Conservation (phyloP, 2,888 invertebrate genomes). For the Aphidoletes aphidimyza region DNA sequence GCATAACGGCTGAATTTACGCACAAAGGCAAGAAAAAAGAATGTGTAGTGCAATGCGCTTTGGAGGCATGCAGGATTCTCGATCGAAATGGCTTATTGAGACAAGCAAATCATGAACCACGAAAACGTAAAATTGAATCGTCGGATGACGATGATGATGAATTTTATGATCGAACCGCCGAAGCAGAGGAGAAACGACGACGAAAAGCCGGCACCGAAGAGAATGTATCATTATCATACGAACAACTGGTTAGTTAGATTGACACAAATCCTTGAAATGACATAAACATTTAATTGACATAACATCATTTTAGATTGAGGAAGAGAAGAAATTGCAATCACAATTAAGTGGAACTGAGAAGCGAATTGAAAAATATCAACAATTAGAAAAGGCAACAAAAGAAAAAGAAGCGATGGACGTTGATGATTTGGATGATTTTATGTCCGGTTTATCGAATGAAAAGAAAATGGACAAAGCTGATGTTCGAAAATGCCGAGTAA, state of each 20-base stretch:
- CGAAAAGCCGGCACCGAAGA: slow-evolving; percentile 67
- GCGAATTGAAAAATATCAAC: slow-evolving; percentile 67
- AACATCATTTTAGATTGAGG: slow-evolving; percentile 60
- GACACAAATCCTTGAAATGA: too few relatives aligned
- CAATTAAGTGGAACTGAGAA: slow-evolving; percentile 74
- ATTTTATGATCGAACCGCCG: slow-evolving; percentile 94
- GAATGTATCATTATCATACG: slow-evolving; percentile 70
- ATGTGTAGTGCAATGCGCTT: slow-evolving; percentile 89
- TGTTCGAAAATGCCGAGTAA: slow-evolving; percentile 69
- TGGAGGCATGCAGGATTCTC: slow-evolving; percentile 92
- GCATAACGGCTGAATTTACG: slow-evolving; percentile 83
- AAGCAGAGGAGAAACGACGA: slow-evolving; percentile 86
- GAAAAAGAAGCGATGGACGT: slow-evolving; percentile 65
- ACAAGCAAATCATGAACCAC: slow-evolving; percentile 84
- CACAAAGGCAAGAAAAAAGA: slow-evolving; percentile 95
- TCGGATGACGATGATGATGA: slow-evolving; percentile 95
- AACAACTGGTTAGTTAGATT: slow-evolving; percentile 70
- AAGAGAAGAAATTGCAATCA: slow-evolving; percentile 66
- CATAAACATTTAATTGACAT: too few relatives aligned
- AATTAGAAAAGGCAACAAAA: slow-evolving; percentile 64
- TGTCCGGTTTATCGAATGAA: slow-evolving; percentile 75
- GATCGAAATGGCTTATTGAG: slow-evolving; percentile 88
- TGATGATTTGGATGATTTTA: slow-evolving; percentile 86
- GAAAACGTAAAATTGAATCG: slow-evolving; percentile 82
- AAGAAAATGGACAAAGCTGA: slow-evolving; percentile 74